These are phyloP conservation scores for Pegea sp. DNA, from an alignment of 23 tunicate species.

Conservation along the genomic window DNA sequence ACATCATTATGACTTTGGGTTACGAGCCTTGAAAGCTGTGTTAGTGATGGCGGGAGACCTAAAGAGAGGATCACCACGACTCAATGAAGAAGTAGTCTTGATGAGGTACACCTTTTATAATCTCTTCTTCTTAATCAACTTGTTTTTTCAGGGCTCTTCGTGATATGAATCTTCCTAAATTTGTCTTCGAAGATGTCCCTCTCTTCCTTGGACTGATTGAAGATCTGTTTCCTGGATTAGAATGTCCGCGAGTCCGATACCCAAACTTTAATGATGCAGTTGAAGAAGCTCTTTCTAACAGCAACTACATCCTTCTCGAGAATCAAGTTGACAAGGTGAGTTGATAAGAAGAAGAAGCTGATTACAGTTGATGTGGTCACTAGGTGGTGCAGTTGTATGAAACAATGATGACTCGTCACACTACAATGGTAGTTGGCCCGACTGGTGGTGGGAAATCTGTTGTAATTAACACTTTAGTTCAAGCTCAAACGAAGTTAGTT, in stretches of 20 bases:
- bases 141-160: conserved; percentile 61
- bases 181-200: conserved; percentile 94
- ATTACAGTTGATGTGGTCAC: too few relatives aligned
- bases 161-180: conserved; percentile 97
- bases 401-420: conserved; percentile 99
- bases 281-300: conserved; percentile 30
- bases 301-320: conserved; percentile 60
- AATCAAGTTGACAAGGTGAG: conserved; percentile 86
- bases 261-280: conserved; percentile 99
- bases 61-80: conserved; percentile 84
- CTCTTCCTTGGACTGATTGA: conserved; percentile 86
- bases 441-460: conserved; percentile 98
- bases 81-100: conserved; percentile 86
- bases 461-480: conserved; percentile 77
- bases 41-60: conserved; percentile 95
- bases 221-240: conserved; percentile 95
- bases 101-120: conserved; percentile 31
- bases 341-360: background rate
- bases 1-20: conserved; percentile 97
- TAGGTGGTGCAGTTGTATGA: conserved; percentile 95
- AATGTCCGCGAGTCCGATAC: conserved; percentile 89
- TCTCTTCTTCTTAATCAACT: background rate
- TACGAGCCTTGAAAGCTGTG: conserved; percentile 93
- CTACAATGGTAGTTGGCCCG: conserved; percentile 97
- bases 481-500: conserved; percentile 90